Base-by-base conservation (phyloP, 1,140 invertebrate genomes). In the Drosophila tropicalis region DNA sequence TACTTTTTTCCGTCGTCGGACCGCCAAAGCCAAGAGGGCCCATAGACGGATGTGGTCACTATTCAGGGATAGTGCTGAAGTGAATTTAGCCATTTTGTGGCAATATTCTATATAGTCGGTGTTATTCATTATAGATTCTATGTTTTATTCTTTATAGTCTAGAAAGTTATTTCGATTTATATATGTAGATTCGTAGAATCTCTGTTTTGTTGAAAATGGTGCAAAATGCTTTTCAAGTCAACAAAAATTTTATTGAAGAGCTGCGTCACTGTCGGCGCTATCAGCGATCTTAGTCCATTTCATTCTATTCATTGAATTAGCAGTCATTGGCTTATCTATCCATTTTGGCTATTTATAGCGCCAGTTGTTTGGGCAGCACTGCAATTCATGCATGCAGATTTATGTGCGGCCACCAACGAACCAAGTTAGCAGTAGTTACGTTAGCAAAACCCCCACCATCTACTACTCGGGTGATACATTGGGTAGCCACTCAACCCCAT, bases 341-440 rank as follows among this genome's bases (percentile, higher is more conserved):
- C 44, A 69, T 41, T 57, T 60, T 58, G 66, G 72, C 73, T 76
- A 76, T 69, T 76, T 69, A 76, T 76, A 56, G 68, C 57, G 62
- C 65, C 58, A 44, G n/a, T 6, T 25, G 3, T 7, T 62, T 62
- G 5, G 55, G 67, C 67, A 62, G 74, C 67, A 66, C 75, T 63
- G 70, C 64, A 40, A 40, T 58, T 71, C 62, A 61, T 58, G 54
- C 41, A 70, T 71, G 74, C 75, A 76, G 74, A 77, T 71, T 77
- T 77, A 77, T 77, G 75, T 77, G 76, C 67, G 67, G 51, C 62
- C 74, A 77, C 7, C 44, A 77, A 71, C 57, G 62, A 62, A 66
- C 39, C 39, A 40, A 62, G 25, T 40, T 29, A 44, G 61, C 51
- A 40, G 72, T 76, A 76, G 74, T 76, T 63, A 55, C 66, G 44